Percentiles rank a stretch among this genome's conserved stretches.
phyloP scores from a whole-genome alignment of 2,797 vertebrate species.

The Mergus octosetaceus region DNA sequence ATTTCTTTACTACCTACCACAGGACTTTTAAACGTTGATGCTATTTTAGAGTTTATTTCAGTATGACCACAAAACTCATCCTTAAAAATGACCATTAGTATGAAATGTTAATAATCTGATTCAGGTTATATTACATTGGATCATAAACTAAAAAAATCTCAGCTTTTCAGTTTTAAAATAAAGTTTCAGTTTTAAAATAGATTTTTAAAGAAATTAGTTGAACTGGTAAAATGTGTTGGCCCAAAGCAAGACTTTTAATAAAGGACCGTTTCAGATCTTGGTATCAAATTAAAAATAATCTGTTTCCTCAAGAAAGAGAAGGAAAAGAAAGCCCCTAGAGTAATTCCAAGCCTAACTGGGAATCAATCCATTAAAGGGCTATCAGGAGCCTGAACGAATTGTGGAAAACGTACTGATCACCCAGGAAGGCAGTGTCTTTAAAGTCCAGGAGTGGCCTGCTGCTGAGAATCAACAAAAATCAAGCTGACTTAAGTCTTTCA shows the following conservation, averaged over 20 bases:
- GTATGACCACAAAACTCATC: not conserved
- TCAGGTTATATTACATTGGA: not conserved
- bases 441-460: not conserved
- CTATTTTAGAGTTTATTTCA: not conserved
- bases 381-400: not conserved
- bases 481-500: not conserved
- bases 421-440: not conserved
- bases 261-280: not conserved
- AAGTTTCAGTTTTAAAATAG: not conserved
- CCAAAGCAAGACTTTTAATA: not conserved
- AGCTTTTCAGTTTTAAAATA: not conserved
- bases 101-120: not conserved
- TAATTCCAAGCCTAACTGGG: not conserved
- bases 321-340: fast-evolving
- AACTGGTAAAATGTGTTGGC: not conserved
- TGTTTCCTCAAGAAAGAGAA: not conserved
- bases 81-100: not conserved
- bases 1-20: not conserved
- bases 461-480: not conserved
- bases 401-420: not conserved
- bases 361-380: not conserved
- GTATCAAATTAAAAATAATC: not conserved
- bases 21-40: not conserved
- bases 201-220: not conserved
- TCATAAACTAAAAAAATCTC: not conserved